Evolutionary conservation across 2,888 invertebrate genomes (phyloP).

Genomic region (Tyria jacobaeae): DNA sequence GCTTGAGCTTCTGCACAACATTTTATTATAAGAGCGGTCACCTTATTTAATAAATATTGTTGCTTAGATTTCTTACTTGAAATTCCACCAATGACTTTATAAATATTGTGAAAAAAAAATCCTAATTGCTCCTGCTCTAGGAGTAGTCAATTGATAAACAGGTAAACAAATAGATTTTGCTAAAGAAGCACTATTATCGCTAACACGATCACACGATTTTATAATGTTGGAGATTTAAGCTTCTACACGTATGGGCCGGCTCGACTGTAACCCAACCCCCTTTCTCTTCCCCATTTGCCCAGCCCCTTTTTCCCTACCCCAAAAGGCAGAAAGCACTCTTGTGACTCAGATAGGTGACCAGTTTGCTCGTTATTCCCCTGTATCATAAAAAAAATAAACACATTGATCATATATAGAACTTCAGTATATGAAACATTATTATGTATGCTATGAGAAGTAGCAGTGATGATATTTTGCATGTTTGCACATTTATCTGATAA

Average conservation of each 20-base stretch:
- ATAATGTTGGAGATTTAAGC: too few species aligned
- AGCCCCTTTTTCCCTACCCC: too few species aligned
- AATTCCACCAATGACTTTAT: background rate
- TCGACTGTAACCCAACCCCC: too few species aligned
- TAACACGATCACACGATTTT: background rate
- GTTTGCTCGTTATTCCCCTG: too few species aligned
- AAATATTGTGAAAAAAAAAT: background rate
- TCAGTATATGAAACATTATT: background rate
- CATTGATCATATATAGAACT: slow-evolving; percentile 8
- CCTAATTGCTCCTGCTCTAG: background rate
- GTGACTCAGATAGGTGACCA: too few species aligned
- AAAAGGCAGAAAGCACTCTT: too few species aligned
- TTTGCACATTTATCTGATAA: background rate
- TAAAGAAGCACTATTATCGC: background rate
- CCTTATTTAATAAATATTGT: background rate
- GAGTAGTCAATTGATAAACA: too few species aligned
- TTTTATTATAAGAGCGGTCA: background rate
- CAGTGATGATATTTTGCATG: slow-evolving; percentile 8
- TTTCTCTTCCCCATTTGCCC: too few species aligned
- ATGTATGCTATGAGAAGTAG: background rate
- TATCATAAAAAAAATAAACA: too few species aligned
- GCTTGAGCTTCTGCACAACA: background rate
- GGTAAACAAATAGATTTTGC: background rate
- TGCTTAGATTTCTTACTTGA: background rate
- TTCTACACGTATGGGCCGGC: too few species aligned